Evolutionary conservation across 2,113 vertebrate genomes (phyloP).

Genomic region (Oostethus manadensis): DNA sequence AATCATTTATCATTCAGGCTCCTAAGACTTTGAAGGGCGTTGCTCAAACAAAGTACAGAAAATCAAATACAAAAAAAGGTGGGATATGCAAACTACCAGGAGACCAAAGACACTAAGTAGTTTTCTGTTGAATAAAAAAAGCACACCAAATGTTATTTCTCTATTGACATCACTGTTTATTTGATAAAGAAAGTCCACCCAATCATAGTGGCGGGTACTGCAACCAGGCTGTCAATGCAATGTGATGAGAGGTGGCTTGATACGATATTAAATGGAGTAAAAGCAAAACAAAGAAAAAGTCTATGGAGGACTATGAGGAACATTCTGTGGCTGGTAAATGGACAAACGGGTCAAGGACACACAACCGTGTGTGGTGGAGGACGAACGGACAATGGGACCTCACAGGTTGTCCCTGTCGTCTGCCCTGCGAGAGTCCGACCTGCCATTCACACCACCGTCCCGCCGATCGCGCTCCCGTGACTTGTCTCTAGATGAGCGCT

Average conservation of each 20-base stretch:
- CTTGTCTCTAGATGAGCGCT: conserved; percentile 78
- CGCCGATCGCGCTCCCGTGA: conserved; percentile 79
- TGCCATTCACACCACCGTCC: conserved; percentile 84
- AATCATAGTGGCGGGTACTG: conserved; percentile 32
- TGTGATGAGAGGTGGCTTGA: conserved; percentile 12
- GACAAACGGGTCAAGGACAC: conserved; percentile 34
- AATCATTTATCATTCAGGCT: conserved; percentile 4
- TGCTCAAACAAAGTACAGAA: conserved; percentile 11
- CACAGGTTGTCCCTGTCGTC: conserved; percentile 81
- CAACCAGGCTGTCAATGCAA: conserved; percentile 5
- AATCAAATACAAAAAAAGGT: not conserved
- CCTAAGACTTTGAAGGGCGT: conserved; percentile 19
- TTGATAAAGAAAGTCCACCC: conserved; percentile 37
- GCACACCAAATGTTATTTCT: conserved; percentile 3
- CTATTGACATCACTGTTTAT: conserved; percentile 18
- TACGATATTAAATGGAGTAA: conserved; percentile 23
- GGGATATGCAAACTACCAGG: conserved; percentile 4
- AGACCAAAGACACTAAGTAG: conserved; percentile 20
- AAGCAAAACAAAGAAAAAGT: conserved; percentile 42
- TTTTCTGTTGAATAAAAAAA: conserved; percentile 28
- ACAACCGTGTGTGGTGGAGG: conserved; percentile 16
- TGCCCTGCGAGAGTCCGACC: conserved; percentile 76
- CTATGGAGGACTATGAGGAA: conserved; percentile 34
- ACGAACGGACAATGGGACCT: conserved; percentile 80
- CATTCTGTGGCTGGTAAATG: conserved; percentile 26